phyloP scores from a whole-genome alignment of 1,140 invertebrate species.

The Cydia amplana region DNA sequence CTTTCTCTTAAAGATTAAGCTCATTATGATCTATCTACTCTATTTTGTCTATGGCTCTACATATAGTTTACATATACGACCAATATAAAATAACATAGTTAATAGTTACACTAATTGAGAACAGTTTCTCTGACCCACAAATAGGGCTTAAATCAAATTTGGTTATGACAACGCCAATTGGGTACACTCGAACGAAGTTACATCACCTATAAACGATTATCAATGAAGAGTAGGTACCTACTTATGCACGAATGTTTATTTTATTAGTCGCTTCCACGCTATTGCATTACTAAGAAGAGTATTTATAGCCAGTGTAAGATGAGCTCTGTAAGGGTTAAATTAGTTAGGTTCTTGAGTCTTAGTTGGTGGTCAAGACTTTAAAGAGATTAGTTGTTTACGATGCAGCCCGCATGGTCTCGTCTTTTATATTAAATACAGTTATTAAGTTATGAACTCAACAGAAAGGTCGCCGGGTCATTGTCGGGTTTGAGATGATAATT shows the following conservation, averaged over 20 bases:
- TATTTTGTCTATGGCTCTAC: too few relatives aligned
- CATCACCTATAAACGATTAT: slow-evolving; percentile 4
- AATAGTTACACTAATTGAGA: neutral
- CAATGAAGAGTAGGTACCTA: slow-evolving; percentile 38
- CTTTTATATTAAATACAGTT: slow-evolving; percentile 17
- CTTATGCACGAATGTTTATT: slow-evolving; percentile 42
- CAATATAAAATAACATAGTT: neutral
- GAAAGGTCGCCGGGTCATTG: slow-evolving; percentile 1
- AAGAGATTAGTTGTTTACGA: slow-evolving; percentile 11
- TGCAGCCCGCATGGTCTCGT: slow-evolving; percentile 8
- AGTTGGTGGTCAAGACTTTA: neutral
- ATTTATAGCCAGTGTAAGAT: slow-evolving; percentile 33
- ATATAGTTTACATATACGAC: neutral
- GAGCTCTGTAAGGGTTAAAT: neutral
- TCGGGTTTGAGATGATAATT: slow-evolving; percentile 7
- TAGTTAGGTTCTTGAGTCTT: neutral
- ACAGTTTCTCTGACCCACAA: slow-evolving; percentile 7
- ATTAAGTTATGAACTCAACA: slow-evolving; percentile 10
- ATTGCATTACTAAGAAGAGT: slow-evolving; percentile 38
- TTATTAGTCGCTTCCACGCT: slow-evolving; percentile 42
- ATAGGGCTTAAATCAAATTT: slow-evolving; percentile 19
- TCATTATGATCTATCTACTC: too few relatives aligned
- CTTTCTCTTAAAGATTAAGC: too few relatives aligned
- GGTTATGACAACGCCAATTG: slow-evolving; percentile 10
- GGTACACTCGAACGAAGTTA: slow-evolving; percentile 8